phyloP scores from a whole-genome alignment of 2,888 invertebrate species.

The Rhorus exstirpatorius region DNA sequence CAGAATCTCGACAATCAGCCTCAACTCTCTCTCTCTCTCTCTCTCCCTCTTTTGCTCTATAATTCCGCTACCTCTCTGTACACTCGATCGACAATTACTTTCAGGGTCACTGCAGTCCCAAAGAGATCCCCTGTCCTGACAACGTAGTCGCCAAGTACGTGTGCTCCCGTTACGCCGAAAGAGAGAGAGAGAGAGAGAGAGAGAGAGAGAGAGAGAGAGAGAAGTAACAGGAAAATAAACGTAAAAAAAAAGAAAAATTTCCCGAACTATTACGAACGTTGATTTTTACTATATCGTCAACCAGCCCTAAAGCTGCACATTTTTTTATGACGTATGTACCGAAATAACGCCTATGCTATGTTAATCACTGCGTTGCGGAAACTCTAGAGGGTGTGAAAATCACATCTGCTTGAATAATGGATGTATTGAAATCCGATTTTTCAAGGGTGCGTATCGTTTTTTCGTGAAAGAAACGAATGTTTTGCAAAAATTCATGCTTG shows the following conservation, averaged over 20 bases:
- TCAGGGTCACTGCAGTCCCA: constrained; percentile 64
- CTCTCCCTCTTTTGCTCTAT: constrained; percentile 36
- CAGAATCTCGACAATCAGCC: constrained; percentile 62
- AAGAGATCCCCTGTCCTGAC: constrained; percentile 42
- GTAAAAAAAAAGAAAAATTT: background rate
- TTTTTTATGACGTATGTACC: background rate
- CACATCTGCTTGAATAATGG: background rate
- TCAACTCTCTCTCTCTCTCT: constrained; percentile 28
- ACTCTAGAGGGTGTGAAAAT: background rate
- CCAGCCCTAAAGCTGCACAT: background rate
- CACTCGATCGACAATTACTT: constrained; percentile 69
- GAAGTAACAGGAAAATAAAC: background rate
- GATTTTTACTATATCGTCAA: background rate
- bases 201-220: background rate
- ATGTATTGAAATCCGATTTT: too few relatives aligned
- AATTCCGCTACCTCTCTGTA: constrained; percentile 25
- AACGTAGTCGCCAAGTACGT: constrained; percentile 43
- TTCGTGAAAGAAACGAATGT: too few relatives aligned
- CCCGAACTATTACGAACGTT: background rate
- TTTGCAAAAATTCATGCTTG: too few relatives aligned
- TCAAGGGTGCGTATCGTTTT: too few relatives aligned
- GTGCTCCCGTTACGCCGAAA: constrained; percentile 35
- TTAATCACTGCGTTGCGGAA: too few relatives aligned
- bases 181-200: background rate
- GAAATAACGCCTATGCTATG: background rate